phyloP scores from a whole-genome alignment of 53 echinoderm and acorn worm species.

The Crossaster papposus region DNA sequence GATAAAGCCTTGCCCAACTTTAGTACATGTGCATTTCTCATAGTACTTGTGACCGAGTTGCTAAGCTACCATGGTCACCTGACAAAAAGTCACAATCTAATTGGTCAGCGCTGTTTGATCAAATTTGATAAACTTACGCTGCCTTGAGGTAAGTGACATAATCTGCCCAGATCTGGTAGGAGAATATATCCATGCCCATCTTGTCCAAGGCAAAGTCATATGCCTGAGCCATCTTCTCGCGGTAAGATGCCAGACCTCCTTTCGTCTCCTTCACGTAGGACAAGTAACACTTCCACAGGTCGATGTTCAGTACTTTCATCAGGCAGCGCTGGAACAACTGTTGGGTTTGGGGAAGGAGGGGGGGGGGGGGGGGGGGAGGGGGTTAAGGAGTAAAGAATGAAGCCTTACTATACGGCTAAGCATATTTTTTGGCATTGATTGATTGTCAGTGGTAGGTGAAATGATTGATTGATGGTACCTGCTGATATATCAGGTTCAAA shows the following conservation, averaged over 20 bases:
- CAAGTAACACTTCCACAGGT: constrained; percentile 98
- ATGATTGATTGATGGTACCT: no score
- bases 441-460: not conserved
- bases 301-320: constrained; percentile 98
- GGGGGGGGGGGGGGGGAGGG: not conserved
- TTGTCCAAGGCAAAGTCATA: constrained; percentile 99
- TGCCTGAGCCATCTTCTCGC: constrained; percentile 99
- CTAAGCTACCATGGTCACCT: no score
- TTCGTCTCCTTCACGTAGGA: constrained; percentile 97
- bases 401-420: not conserved
- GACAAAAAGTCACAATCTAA: not conserved
- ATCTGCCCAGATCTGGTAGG: constrained; percentile 94
- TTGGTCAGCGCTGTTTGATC: not conserved
- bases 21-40: no score
- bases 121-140: constrained; percentile 80
- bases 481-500: no score
- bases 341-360: no score
- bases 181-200: constrained; percentile 99
- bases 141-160: constrained; percentile 92
- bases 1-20: no score
- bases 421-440: not conserved
- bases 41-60: no score
- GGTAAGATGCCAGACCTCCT: constrained; percentile 85
- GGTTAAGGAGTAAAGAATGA: not conserved
- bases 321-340: constrained; percentile 98